These are phyloP conservation scores for Meteorus sp. DNA, from an alignment of 1,140 invertebrate species.

Conservation along the genomic window DNA sequence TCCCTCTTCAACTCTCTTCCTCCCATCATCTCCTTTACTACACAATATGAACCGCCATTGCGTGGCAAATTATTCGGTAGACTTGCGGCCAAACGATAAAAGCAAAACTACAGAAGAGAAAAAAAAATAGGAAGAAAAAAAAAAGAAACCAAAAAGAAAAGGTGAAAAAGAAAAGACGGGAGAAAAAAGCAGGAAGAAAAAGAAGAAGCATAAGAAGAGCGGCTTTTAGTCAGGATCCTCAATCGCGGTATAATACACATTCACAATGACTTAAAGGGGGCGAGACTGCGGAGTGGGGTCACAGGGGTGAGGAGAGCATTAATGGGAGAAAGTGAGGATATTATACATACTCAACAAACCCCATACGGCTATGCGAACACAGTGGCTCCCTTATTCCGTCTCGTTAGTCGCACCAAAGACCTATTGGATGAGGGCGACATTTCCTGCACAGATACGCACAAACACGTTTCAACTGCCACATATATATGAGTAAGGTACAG, in stretches of 20 bases:
- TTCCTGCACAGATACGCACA: conserved; percentile 18
- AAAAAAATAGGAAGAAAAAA: too few relatives aligned
- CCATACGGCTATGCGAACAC: conserved; percentile 12
- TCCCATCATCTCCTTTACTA: not conserved
- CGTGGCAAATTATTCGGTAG: conserved; percentile 27
- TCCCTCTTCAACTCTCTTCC: not conserved
- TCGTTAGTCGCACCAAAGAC: conserved; percentile 30
- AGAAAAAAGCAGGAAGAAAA: too few relatives aligned
- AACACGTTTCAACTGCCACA: too few relatives aligned
- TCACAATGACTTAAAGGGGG: too few relatives aligned
- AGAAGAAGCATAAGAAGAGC: conserved; percentile 19
- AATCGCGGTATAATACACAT: conserved; percentile 28
- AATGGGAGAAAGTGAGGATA: too few relatives aligned
- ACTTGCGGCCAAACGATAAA: conserved; percentile 26
- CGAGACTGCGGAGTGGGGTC: too few relatives aligned
- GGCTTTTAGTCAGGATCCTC: conserved; percentile 27
- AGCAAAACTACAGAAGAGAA: too few relatives aligned
- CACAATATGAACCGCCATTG: conserved; percentile 4
- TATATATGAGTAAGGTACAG: too few relatives aligned
- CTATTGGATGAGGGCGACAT: conserved; percentile 25
- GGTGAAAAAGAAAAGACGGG: too few relatives aligned
- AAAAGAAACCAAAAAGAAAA: too few relatives aligned
- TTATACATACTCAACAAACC: conserved; percentile 16
- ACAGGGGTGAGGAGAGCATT: too few relatives aligned
- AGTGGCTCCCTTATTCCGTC: conserved; percentile 35